Conservation (phyloP, 2,113 vertebrate genomes). For the Enhydra lutris region DNA sequence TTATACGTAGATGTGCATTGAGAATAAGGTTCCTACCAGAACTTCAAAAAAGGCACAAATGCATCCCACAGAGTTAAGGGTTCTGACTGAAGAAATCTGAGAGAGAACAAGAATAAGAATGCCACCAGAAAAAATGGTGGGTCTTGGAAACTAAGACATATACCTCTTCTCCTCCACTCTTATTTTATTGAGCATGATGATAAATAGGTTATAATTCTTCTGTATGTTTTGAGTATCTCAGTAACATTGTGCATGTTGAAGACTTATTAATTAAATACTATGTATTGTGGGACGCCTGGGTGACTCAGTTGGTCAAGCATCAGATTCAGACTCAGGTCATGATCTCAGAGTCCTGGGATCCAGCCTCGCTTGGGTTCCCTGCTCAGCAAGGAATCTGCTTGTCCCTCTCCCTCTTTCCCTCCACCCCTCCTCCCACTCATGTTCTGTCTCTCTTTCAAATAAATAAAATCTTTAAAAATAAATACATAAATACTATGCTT, state of each 20-base stretch:
- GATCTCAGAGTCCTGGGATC: neutral
- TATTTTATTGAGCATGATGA: neutral
- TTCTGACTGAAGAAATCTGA: neutral
- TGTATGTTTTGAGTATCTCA: neutral
- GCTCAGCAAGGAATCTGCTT: neutral
- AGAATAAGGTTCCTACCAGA: neutral
- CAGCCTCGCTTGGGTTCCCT: neutral
- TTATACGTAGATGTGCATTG: neutral
- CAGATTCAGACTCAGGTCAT: neutral
- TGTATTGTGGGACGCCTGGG: neutral
- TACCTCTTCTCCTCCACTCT: neutral
- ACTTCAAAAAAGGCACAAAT: neutral
- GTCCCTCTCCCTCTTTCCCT: neutral
- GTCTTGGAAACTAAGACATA: neutral
- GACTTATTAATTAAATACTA: neutral
- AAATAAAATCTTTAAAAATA: neutral
- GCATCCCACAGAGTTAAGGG: neutral
- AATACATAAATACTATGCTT: neutral
- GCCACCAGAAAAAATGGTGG: neutral
- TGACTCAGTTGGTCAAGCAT: neutral
- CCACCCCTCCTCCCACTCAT: rapidly evolving
- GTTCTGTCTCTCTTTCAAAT: neutral
- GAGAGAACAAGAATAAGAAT: neutral
- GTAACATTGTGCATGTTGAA: neutral
- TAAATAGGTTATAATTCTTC: neutral